Conservation (phyloP, 2,888 invertebrate species). For the Epiblema foenella region DNA sequence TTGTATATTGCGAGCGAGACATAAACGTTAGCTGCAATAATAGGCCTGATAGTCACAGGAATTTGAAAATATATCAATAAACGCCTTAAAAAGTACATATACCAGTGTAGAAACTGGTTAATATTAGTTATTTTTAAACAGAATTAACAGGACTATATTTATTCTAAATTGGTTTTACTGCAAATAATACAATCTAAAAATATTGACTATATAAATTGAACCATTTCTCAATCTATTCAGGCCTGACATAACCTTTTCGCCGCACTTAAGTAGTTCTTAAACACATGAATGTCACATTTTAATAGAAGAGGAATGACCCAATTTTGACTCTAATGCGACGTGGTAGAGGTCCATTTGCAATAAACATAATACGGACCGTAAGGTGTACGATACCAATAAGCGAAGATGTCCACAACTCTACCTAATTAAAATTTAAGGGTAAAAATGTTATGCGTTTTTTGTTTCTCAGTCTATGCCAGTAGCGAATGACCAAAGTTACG, state of each 20-base stretch:
- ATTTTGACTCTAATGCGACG: conserved; percentile 4
- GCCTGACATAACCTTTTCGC: neutral
- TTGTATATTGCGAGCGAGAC: neutral
- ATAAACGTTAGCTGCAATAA: neutral
- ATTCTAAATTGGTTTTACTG: conserved; percentile 28
- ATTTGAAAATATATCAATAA: conserved; percentile 24
- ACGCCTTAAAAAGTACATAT: conserved; percentile 3
- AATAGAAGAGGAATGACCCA: neutral
- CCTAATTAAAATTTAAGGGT: neutral
- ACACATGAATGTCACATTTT: neutral
- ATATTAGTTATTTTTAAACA: conserved; percentile 21
- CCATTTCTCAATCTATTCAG: conserved; percentile 4
- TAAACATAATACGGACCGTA: neutral
- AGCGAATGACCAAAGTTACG: neutral
- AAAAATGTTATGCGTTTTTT: neutral
- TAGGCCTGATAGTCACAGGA: neutral
- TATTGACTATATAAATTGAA: conserved; percentile 28
- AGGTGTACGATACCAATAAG: conserved; percentile 17
- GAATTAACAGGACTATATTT: conserved; percentile 32
- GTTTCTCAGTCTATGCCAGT: conserved; percentile 1
- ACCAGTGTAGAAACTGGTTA: conserved; percentile 6
- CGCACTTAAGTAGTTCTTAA: conserved; percentile 5
- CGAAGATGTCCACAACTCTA: neutral
- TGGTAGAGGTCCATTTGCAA: conserved; percentile 17
- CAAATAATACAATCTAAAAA: conserved; percentile 28